Conservation (phyloP, 2,797 vertebrate species). For the Scyliorhinus canicula region DNA sequence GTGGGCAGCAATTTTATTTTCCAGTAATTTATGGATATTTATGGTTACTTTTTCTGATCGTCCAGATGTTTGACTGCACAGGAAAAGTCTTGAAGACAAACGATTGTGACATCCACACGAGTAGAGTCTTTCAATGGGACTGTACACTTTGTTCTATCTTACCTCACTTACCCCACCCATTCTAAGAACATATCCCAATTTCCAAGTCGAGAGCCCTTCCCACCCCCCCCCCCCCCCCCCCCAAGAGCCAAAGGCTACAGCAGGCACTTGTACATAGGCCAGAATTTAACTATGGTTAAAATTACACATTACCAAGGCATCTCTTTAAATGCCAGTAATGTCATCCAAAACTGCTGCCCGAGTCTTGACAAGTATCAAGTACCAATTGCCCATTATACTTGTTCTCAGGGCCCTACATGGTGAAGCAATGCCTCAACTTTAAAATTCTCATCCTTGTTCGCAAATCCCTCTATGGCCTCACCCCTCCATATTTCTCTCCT, state of each 20-base stretch:
- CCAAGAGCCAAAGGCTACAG: neutral
- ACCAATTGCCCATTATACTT: neutral
- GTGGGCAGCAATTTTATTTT: constrained; percentile 10
- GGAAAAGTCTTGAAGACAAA: neutral
- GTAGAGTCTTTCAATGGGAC: neutral
- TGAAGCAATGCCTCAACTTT: neutral
- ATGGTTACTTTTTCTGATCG: neutral
- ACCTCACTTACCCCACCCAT: neutral
- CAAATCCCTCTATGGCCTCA: too few relatives aligned
- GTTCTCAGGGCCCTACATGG: neutral
- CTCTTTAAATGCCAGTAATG: neutral
- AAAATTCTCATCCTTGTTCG: neutral
- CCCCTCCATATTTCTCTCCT: too few relatives aligned
- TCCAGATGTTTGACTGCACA: neutral
- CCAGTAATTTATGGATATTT: neutral
- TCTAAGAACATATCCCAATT: neutral
- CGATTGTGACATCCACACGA: neutral
- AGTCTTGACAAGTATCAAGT: neutral
- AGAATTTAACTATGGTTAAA: neutral
- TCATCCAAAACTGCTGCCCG: neutral
- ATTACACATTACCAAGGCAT: neutral
- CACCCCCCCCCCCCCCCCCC: too few relatives aligned
- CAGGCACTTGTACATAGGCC: neutral
- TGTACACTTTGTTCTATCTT: neutral
- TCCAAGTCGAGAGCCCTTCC: neutral